These are phyloP conservation scores for Oreochromis spilurus DNA, from an alignment of 2,113 vertebrate species.

Conservation along the genomic window DNA sequence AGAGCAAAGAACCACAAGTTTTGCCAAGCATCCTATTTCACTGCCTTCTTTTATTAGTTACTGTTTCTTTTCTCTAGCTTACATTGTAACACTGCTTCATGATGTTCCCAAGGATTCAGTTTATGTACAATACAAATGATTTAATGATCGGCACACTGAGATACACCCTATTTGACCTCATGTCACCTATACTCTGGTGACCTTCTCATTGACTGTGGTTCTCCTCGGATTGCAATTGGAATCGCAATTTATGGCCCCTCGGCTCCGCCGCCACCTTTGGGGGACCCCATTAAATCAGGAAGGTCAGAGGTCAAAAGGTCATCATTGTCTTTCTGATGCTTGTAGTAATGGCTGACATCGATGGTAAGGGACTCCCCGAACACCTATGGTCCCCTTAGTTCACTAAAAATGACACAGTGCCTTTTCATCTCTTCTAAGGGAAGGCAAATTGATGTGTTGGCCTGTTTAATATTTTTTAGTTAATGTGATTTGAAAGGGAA, in stretches of 20 bases:
- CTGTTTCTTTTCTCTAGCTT: background rate
- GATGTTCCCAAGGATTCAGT: background rate
- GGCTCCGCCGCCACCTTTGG: background rate
- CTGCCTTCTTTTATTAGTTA: background rate
- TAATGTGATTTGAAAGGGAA: background rate
- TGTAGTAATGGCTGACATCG: background rate
- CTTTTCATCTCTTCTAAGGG: background rate
- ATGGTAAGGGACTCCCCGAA: background rate
- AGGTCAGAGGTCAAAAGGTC: slow-evolving; percentile 25
- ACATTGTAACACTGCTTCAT: background rate
- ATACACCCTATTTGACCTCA: background rate
- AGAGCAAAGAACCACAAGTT: background rate
- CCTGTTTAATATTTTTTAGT: background rate
- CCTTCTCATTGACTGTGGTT: slow-evolving; percentile 9
- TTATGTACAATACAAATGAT: background rate
- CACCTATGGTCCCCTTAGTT: slow-evolving; percentile 8
- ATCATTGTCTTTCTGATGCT: background rate
- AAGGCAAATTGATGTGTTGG: background rate
- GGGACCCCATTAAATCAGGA: slow-evolving; percentile 23
- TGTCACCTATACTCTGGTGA: background rate
- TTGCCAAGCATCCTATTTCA: background rate
- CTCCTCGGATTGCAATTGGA: background rate
- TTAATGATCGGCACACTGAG: slow-evolving; percentile 1
- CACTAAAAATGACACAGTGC: slow-evolving; percentile 22
- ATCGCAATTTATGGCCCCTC: slow-evolving; percentile 12